Evolutionary conservation across 2,888 invertebrate genomes (phyloP).

Genomic region (Agrotis clavis): DNA sequence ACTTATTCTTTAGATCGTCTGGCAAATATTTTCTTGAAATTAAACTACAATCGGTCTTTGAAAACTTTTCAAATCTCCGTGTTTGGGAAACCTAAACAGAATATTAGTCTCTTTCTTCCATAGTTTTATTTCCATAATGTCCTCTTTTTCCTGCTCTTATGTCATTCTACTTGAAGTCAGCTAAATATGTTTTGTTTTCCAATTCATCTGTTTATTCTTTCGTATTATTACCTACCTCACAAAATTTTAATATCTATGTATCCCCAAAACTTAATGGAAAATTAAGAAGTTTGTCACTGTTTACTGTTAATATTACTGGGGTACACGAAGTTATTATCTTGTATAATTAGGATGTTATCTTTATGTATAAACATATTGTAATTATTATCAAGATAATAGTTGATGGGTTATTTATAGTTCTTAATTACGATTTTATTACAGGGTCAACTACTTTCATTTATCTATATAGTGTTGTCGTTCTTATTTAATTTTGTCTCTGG

Average conservation of each 20-base stretch:
- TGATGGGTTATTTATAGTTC: conserved; percentile 19
- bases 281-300: conserved; percentile 11
- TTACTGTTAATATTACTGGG: neutral
- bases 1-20: no score
- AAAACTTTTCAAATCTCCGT: neutral
- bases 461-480: neutral
- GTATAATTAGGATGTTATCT: conserved; percentile 31
- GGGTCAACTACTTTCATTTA: neutral
- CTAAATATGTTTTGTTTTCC: no score
- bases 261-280: neutral
- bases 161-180: no score
- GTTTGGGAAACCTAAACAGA: no score
- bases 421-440: neutral
- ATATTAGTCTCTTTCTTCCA: no score
- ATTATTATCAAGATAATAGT: conserved; percentile 12
- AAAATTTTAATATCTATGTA: neutral
- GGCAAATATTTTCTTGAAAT: neutral
- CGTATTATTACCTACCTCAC: no score
- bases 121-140: no score
- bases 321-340: conserved; percentile 1
- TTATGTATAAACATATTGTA: conserved; percentile 3
- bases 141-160: no score
- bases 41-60: neutral
- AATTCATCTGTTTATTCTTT: no score
- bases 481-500: no score